Evolutionary conservation across 1,140 invertebrate genomes (phyloP).

Genomic region (Yoshiicerus persimilis): DNA sequence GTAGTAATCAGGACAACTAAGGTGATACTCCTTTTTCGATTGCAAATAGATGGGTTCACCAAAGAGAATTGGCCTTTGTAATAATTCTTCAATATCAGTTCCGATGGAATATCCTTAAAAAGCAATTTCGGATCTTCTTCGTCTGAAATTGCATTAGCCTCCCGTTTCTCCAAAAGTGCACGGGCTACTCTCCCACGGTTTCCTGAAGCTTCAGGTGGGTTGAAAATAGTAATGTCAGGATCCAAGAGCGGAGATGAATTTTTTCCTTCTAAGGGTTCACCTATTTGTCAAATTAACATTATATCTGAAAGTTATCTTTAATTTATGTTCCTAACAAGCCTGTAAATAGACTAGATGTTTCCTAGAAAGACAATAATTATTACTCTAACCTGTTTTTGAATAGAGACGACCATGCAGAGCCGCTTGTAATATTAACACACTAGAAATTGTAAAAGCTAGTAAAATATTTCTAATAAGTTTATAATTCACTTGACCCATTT

Average conservation of each 20-base stretch:
- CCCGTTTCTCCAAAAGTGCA: neutral
- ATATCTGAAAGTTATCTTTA: too few relatives aligned
- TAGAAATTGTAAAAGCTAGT: neutral
- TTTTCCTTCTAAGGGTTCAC: neutral
- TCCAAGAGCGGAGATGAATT: neutral
- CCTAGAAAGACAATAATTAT: neutral
- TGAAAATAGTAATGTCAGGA: neutral
- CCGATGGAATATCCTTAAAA: neutral
- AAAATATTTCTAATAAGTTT: neutral
- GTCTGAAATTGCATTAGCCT: neutral
- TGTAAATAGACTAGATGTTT: too few relatives aligned
- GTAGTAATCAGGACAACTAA: constrained; percentile 23
- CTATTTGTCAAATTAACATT: neutral
- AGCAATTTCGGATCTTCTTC: neutral
- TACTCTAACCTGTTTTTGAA: neutral
- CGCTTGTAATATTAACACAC: neutral
- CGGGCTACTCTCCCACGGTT: neutral
- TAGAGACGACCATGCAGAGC: neutral
- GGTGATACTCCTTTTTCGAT: neutral
- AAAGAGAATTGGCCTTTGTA: constrained; percentile 17
- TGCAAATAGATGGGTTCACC: constrained; percentile 7
- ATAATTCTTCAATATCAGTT: neutral
- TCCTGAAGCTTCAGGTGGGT: neutral
- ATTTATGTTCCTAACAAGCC: too few relatives aligned
- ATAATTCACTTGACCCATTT: neutral